Evolutionary conservation across 2,797 vertebrate species (phyloP).

Genomic region (Podargus strigoides): DNA sequence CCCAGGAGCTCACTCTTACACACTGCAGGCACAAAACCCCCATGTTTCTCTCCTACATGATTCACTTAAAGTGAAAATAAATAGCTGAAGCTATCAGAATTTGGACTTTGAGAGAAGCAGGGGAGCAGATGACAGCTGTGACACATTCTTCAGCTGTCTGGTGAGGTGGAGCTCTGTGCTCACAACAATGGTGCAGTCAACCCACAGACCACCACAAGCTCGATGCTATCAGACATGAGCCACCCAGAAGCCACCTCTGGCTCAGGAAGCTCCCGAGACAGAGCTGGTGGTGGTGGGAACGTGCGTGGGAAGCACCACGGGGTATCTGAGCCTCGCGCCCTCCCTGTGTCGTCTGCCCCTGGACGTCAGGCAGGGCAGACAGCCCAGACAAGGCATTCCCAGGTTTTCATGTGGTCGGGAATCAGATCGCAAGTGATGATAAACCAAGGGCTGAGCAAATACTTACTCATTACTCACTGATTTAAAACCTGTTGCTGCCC

Average conservation of each 20-base stretch:
- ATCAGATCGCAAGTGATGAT: not conserved
- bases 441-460: not conserved
- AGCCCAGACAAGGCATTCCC: not conserved
- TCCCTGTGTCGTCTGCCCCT: not conserved
- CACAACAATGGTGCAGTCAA: rapidly evolving
- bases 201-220: rapidly evolving
- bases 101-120: not conserved
- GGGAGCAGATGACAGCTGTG: not conserved
- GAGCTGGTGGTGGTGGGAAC: not conserved
- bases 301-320: not conserved
- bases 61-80: not conserved
- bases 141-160: not conserved
- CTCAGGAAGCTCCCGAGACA: not conserved
- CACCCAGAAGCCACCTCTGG: not conserved
- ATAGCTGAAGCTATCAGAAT: not conserved
- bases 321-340: not conserved
- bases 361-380: not conserved
- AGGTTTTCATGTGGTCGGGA: constrained; percentile 11
- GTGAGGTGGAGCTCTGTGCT: rapidly evolving
- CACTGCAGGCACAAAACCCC: not conserved
- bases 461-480: constrained; percentile 11
- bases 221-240: not conserved
- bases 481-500: not conserved
- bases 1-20: not conserved
- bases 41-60: not conserved